These are phyloP conservation scores for Lathamus discolor DNA, from an alignment of 2,113 vertebrate genomes.

Conservation along the genomic window DNA sequence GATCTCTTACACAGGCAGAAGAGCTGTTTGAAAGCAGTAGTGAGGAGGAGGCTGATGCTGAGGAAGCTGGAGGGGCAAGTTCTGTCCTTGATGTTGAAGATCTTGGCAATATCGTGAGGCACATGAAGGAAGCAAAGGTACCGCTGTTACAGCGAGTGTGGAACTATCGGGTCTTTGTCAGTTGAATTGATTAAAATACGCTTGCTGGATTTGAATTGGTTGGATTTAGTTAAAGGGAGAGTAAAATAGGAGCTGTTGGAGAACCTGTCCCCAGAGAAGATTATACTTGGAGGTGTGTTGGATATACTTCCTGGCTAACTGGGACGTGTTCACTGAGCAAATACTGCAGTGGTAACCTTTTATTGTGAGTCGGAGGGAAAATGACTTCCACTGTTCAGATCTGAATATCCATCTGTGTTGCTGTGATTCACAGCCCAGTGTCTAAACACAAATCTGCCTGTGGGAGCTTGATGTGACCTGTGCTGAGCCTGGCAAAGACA, in stretches of 20 bases:
- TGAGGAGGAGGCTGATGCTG: conserved; percentile 53
- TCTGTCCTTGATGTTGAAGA: conserved; percentile 90
- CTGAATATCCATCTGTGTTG: rapidly evolving
- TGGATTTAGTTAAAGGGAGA: not conserved
- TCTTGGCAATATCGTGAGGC: conserved; percentile 84
- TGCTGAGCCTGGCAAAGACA: not conserved
- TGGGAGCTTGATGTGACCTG: too few relatives aligned
- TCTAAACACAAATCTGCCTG: not conserved
- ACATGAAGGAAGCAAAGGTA: conserved; percentile 86
- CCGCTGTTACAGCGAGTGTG: rapidly evolving
- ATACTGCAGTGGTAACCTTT: not conserved
- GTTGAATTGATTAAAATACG: not conserved
- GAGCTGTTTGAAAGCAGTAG: conserved; percentile 84
- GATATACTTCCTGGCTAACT: not conserved
- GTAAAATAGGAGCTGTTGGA: not conserved
- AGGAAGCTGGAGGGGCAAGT: conserved; percentile 23
- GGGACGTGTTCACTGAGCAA: not conserved
- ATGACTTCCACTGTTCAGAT: not conserved
- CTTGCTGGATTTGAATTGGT: not conserved
- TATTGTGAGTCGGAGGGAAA: not conserved
- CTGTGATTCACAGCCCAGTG: not conserved
- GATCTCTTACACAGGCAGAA: too few relatives aligned
- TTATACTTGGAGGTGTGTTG: not conserved
- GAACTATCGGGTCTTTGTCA: not conserved
- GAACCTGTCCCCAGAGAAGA: not conserved